These are phyloP conservation scores for Lathronympha strigana DNA, from an alignment of 2,888 invertebrate genomes.

Conservation along the genomic window DNA sequence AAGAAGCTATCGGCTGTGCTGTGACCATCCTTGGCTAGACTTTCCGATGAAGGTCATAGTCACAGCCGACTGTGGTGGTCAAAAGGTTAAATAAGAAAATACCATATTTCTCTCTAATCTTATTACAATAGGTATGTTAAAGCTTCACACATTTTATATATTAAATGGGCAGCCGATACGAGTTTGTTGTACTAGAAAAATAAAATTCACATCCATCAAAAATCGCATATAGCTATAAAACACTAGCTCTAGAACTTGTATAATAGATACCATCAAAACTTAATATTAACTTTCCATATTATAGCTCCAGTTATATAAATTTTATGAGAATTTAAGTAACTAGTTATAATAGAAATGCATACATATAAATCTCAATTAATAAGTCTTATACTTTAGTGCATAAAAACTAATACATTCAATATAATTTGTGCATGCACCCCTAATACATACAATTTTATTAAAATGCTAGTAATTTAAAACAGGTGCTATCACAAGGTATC, in stretches of 20 bases:
- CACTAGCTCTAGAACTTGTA: slow-evolving; percentile 36
- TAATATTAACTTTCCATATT: slow-evolving; percentile 19
- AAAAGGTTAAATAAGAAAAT: neutral
- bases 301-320: neutral
- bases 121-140: slow-evolving; percentile 1
- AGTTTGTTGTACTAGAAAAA: slow-evolving; percentile 18
- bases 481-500: slow-evolving; percentile 21
- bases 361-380: slow-evolving; percentile 3
- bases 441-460: neutral
- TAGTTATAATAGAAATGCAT: slow-evolving; percentile 8
- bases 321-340: slow-evolving; percentile 20
- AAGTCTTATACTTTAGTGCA: neutral
- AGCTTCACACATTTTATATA: slow-evolving; percentile 10
- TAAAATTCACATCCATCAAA: slow-evolving; percentile 36
- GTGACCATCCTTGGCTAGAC: too few species aligned
- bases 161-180: neutral
- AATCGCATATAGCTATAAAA: slow-evolving; percentile 31
- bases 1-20: too few species aligned
- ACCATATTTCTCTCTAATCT: slow-evolving; percentile 3
- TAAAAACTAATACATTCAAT: neutral
- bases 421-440: slow-evolving; percentile 17
- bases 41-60: too few species aligned
- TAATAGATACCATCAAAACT: slow-evolving; percentile 36
- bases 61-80: too few species aligned
- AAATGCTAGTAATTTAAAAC: slow-evolving; percentile 11